Evolutionary conservation across 2,888 invertebrate genomes (phyloP), one percentile per base, ranked within the genome.

Genomic region (Lathronympha strigana): DNA sequence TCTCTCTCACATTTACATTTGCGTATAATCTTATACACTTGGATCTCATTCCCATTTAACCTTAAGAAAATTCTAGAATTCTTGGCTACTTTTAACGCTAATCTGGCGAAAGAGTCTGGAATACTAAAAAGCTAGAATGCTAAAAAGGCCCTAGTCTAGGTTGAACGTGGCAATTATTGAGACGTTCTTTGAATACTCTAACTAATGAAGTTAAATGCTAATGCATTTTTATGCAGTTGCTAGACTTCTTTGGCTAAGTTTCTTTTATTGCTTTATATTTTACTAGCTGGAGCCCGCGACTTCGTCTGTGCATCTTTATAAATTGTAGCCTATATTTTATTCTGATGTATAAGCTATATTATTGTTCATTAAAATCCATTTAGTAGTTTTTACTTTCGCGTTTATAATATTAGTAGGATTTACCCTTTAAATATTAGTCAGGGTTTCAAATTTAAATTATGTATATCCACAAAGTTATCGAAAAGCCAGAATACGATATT

Each of bases 101-200:
- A 58, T 58, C 43, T 51, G 43, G 50, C 8, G 43, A 45, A 58
- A 33, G 49, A 53, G 58, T 25, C 58, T 25, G 11, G 58, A 64
- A 58, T 64, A 58, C 58, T 64, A 58, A 64, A 33, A 45, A 45
- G 19, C 58, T 25, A 19, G 51, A 64, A 51, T 58, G 45, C 45
- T 64, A 58, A 64, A 50, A 36, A 53, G 50, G 36, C 55, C 28
- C 19, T 11, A 51, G 31, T 19, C 19, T 11, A 51, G 28, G 25
- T 17, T 31, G 45, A 25, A 45, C 45, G 33, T 50, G 57, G 63
- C 50, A 58, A 58, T 63, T 63, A 63, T 36, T 33, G 43, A 40
- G 49, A 57, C 11, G 23, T 33, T 23, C 33, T 51, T 19, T 63
- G 63, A 51, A 58, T 51, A 43, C 49, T 23, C n/a, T 13, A 49